Evolutionary conservation across 2,113 vertebrate genomes (phyloP), one percentile per base, ranked within the genome.

Genomic region (Theropithecus gelada): DNA sequence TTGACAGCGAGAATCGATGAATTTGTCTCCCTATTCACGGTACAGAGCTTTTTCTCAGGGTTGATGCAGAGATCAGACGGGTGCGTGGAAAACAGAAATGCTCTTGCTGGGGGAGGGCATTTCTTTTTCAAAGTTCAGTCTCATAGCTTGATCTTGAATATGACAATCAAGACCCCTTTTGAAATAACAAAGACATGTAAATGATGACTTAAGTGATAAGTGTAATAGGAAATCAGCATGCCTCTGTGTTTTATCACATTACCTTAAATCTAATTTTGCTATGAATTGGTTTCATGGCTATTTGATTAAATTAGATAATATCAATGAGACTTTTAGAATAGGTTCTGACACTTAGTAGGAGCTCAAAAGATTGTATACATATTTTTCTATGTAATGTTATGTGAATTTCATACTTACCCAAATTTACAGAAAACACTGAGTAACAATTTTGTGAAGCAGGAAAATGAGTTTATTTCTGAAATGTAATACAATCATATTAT

Each of bases 1-100:
- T 87, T 88, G 81, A 97, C 70, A 16, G 78, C 1, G 43, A 64
- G 87, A 89, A 97, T 96, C 2, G 55, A 95, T 95, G 96, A 94
- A 30, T 89, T 93, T 97, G 0, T 91, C 64, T 97, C 66, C 45
- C 86, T 61, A 11, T 1, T 91, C 93, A 64, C 61, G n/a, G 3
- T 3, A 45, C 83, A 89, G 91, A 97, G 90, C 73, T 75, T 1
- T 68, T 68, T 97, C 97, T 68, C 55, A n/a, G 79, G 64, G 8
- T 8, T 96, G 57, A 92, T 91, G 85, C 30, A 85, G 93, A 96
- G 94, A 66, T 92, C 95, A 73, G 82, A 91, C 86, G 57, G 80
- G 66, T 85, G 66, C 43, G 50, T 68, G 8, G 76, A 59, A 30
- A 35, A 93, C 14, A 22, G 66, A 66, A 52, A 94, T 45, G 57